phyloP scores from a whole-genome alignment of 2,113 vertebrate species.

The Orycteropus afer region DNA sequence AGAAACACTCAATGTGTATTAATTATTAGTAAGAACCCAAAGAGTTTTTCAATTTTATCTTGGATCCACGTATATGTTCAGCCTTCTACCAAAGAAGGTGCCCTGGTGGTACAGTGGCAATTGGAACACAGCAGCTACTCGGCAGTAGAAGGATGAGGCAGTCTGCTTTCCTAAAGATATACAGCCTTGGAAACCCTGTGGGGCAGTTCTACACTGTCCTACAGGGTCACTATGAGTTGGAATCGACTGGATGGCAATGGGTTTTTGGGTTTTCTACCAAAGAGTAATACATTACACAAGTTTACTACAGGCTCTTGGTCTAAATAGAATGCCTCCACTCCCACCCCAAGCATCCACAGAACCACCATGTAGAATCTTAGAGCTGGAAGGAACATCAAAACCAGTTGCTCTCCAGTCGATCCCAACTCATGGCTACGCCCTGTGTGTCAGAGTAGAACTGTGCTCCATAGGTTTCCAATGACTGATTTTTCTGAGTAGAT shows the following conservation, averaged over 20 bases:
- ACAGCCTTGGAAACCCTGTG: background rate
- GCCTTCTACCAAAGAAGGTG: background rate
- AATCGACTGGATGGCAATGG: background rate
- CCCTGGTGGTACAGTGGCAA: background rate
- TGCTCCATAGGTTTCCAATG: background rate
- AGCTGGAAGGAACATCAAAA: background rate
- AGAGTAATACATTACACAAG: background rate
- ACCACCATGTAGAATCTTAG: background rate
- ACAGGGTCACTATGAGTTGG: background rate
- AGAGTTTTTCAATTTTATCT: background rate
- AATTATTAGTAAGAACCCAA: slow-evolving; percentile 3
- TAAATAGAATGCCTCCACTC: background rate
- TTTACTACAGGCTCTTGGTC: background rate
- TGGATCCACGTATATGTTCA: background rate
- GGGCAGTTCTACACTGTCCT: background rate
- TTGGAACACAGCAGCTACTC: background rate
- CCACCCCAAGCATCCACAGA: background rate
- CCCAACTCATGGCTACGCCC: background rate
- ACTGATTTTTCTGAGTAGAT: background rate
- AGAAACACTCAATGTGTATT: background rate
- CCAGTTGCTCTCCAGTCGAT: background rate
- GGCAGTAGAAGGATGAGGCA: background rate
- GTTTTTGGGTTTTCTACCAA: background rate
- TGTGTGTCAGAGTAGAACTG: background rate
- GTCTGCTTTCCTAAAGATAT: background rate